Evolutionary conservation across 2,888 invertebrate genomes (phyloP), one percentile per base, ranked within the genome.

Genomic region (Lumbricus terrestris): DNA sequence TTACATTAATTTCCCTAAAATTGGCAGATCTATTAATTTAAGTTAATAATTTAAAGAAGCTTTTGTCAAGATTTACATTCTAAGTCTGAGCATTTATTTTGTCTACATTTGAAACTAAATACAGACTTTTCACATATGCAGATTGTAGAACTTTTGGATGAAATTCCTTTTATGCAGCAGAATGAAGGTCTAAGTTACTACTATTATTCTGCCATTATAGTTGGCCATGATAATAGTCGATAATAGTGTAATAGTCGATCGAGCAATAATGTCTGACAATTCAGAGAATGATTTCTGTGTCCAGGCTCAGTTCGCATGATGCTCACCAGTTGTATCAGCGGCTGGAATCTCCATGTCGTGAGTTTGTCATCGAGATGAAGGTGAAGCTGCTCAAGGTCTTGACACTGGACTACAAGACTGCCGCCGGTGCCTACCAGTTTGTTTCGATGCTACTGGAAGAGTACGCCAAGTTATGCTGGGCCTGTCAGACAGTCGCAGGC

Each of bases 351-450:
- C 96, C 96, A 93, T 96, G 96, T 40, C 96, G 96, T 92, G 96
- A 96, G 93, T 96, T 96, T 94, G 96, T 96, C 91, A 95, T 96
- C 92, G 96, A 96, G 94, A 96, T 96, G 92, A 96, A 96, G 93
- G 96, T 96, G 93, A 95, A 95, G 91, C 95, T 96, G 91, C 94
- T 96, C 92, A 95, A 96, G 93, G 95, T 96, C 92, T 93, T 96
- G 83, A 95, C 95, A 85, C 93, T 93, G 54, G 95, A 96, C 90
- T 95, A 95, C 93, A 95, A 95, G 93, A 95, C 96, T 90, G 38
- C 37, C 15, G 42, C 82, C 20, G 54, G 82, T 40, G 96, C 96
- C 90, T 95, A 95, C 93, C 94, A 95, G 91, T 96, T 96, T 94
- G 95, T 96, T 91, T 95, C 95, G 91, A 96, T 96, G 93, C 95